These are phyloP conservation scores for Arctopsyche grandis DNA, from an alignment of 1,140 invertebrate genomes.

Conservation along the genomic window DNA sequence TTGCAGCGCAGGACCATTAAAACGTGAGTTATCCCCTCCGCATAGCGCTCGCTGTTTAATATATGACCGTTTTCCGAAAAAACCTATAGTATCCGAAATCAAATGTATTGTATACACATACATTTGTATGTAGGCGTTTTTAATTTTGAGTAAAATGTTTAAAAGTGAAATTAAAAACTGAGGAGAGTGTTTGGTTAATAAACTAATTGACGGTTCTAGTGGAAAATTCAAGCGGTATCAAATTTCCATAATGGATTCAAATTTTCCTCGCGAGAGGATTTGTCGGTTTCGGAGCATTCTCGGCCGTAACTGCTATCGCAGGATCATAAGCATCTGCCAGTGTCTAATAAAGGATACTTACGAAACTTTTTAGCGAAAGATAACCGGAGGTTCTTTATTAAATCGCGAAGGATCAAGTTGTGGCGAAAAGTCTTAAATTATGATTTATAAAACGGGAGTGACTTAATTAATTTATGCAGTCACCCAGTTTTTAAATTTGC, in stretches of 20 bases:
- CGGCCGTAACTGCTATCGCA: background rate
- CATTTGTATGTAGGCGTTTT: no score
- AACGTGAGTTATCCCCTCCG: slow-evolving; percentile 31
- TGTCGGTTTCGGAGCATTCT: background rate
- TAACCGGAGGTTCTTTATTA: slow-evolving; percentile 33
- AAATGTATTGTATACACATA: background rate
- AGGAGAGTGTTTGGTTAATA: no score
- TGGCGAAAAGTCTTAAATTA: background rate
- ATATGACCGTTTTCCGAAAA: slow-evolving; percentile 7
- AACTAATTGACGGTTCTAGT: no score
- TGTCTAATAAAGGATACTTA: slow-evolving; percentile 30
- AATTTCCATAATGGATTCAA: slow-evolving; percentile 8
- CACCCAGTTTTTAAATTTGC: no score
- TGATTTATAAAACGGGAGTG: no score
- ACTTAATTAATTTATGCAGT: no score
- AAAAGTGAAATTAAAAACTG: no score
- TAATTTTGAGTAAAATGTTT: no score
- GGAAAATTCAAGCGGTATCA: background rate
- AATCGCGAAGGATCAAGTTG: slow-evolving; percentile 18
- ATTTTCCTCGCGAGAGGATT: slow-evolving; percentile 16
- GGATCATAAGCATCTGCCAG: slow-evolving; percentile 35
- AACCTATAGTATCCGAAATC: background rate
- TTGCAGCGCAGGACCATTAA: slow-evolving; percentile 31
- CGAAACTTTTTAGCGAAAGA: slow-evolving; percentile 30
- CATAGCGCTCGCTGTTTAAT: slow-evolving; percentile 18